Evolutionary conservation across 2,888 invertebrate genomes (phyloP).

Genomic region (Thecophora atra): DNA sequence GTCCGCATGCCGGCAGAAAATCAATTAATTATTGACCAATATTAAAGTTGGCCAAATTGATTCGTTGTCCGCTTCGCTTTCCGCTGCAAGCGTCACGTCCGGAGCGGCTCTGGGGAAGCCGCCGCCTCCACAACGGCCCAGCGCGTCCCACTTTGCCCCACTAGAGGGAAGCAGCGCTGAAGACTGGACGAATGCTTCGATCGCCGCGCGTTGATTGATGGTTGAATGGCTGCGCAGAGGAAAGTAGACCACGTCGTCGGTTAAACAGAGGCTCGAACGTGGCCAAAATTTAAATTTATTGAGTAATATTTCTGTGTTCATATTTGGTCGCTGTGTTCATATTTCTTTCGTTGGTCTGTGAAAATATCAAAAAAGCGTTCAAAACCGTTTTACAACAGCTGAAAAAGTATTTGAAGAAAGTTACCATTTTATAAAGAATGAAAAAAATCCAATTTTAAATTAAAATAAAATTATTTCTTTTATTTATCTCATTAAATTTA

Average conservation of each 20-base stretch:
- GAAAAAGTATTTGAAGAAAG: no score
- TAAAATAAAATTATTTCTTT: no score
- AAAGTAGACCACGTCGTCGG: slow-evolving; percentile 30
- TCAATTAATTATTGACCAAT: slow-evolving; percentile 36
- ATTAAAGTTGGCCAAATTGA: not conserved
- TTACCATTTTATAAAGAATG: no score
- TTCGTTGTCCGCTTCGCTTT: slow-evolving; percentile 9
- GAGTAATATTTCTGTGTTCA: not conserved
- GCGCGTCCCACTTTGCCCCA: not conserved
- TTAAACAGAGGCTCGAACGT: slow-evolving; percentile 7
- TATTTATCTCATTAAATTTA: no score
- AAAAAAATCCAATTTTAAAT: no score
- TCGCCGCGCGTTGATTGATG: no score
- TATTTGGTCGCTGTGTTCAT: not conserved
- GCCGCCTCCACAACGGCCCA: not conserved
- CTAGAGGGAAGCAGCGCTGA: no score
- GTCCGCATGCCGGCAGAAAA: not conserved
- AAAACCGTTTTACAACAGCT: no score
- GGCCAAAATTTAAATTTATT: slow-evolving; percentile 9
- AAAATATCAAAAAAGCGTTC: not conserved
- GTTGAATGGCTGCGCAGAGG: not conserved
- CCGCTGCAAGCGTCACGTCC: not conserved
- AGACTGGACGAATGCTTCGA: no score
- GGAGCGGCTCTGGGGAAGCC: not conserved
- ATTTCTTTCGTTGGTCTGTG: no score